These are phyloP conservation scores for Planococcus citri DNA, from an alignment of 1,140 invertebrate genomes.

Conservation along the genomic window DNA sequence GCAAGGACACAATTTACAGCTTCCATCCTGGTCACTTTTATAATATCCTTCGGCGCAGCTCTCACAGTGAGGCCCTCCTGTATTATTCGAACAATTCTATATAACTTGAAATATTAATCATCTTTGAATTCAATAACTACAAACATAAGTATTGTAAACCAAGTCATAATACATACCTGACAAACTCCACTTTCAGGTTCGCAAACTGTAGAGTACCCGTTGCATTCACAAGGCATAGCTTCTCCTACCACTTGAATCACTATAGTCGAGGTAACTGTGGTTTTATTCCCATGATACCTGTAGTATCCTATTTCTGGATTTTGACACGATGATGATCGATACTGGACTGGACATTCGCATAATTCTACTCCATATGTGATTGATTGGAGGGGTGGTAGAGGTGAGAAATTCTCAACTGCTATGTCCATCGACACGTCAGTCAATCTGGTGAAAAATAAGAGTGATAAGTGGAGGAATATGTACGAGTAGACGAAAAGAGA, in stretches of 20 bases:
- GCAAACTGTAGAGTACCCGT: constrained; percentile 62
- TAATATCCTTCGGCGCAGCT: constrained; percentile 70
- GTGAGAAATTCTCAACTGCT: constrained; percentile 49
- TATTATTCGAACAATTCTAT: constrained; percentile 60
- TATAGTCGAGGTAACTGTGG: constrained; percentile 41
- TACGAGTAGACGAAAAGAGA: no score
- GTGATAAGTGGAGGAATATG: background rate
- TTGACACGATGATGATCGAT: constrained; percentile 72
- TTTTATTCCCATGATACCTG: constrained; percentile 44
- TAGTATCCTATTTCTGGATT: constrained; percentile 77
- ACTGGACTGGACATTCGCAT: constrained; percentile 69
- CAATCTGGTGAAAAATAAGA: constrained; percentile 40
- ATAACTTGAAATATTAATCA: background rate
- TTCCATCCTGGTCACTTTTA: constrained; percentile 47
- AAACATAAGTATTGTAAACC: background rate
- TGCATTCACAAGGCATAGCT: constrained; percentile 68
- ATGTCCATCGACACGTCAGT: constrained; percentile 69
- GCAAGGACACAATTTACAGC: constrained; percentile 78
- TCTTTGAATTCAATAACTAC: background rate
- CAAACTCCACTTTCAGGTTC: constrained; percentile 77
- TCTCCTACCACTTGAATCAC: constrained; percentile 65
- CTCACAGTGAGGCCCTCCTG: constrained; percentile 61
- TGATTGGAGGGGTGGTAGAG: constrained; percentile 37
- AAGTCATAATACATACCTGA: constrained; percentile 41
- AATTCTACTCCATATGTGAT: constrained; percentile 71